Conservation (phyloP, 2,888 invertebrate genomes). For the Spilosoma lubricipeda region DNA sequence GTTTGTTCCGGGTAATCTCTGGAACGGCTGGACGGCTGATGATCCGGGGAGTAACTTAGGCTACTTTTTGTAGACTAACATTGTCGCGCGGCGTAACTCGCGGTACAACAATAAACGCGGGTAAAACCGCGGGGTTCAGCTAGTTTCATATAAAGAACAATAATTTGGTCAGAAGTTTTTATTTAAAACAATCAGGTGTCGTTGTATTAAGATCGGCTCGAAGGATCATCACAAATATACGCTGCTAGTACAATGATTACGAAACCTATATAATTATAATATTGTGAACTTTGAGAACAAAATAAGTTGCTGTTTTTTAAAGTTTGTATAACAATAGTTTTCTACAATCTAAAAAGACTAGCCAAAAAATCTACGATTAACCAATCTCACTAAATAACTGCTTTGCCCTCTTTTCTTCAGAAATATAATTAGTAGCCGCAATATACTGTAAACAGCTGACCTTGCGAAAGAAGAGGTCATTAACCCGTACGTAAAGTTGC, state of each 20-base stretch:
- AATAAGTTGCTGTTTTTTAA: not conserved
- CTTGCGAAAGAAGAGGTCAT: not conserved
- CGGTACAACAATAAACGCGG: too few species aligned
- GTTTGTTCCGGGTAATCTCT: too few species aligned
- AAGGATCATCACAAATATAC: not conserved
- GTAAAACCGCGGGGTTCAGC: too few species aligned
- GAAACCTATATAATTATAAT: not conserved
- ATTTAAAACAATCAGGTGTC: not conserved
- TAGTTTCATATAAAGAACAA: too few species aligned
- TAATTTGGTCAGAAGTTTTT: too few species aligned
- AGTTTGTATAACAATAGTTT: not conserved
- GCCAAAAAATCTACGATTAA: not conserved
- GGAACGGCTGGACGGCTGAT: too few species aligned
- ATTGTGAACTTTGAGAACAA: not conserved
- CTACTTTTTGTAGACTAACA: too few species aligned
- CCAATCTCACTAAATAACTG: not conserved
- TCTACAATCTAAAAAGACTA: not conserved
- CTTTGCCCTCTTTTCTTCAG: not conserved
- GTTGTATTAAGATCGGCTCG: not conserved
- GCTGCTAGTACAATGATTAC: not conserved
- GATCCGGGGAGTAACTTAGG: too few species aligned
- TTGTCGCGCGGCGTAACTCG: too few species aligned
- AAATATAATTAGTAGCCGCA: not conserved
- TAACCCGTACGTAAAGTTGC: not conserved
- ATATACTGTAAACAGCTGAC: not conserved